Conservation (phyloP, 2,797 vertebrate genomes). For the Gymnodraco acuticeps region DNA sequence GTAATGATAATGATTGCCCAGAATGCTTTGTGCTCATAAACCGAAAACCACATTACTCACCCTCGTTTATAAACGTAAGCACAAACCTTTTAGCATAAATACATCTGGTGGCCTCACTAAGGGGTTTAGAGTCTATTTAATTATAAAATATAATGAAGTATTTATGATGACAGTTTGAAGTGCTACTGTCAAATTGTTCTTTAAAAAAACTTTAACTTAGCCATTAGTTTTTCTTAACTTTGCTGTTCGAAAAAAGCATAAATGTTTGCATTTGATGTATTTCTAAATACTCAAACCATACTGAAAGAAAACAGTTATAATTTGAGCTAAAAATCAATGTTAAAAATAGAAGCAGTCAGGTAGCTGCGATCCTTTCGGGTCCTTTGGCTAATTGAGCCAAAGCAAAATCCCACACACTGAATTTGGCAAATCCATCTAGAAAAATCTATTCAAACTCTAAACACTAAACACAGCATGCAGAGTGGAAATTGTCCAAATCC, state of each 20-base stretch:
- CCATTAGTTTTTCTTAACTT: background rate
- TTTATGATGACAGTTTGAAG: background rate
- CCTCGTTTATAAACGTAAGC: background rate
- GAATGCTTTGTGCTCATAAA: conserved; percentile 24
- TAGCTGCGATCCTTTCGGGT: conserved; percentile 40
- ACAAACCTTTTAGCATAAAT: background rate
- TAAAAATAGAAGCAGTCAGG: conserved; percentile 42
- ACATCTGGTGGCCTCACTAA: background rate
- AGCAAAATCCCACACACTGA: conserved; percentile 33
- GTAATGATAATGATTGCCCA: conserved; percentile 33
- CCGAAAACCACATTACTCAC: conserved; percentile 27
- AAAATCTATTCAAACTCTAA: conserved; percentile 60
- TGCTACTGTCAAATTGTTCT: background rate
- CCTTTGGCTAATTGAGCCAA: conserved; percentile 50
- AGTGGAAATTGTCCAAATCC: conserved; percentile 61
- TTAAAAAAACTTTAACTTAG: conserved; percentile 5
- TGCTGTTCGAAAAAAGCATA: background rate
- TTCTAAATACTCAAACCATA: conserved; percentile 17
- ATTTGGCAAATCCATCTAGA: conserved; percentile 54
- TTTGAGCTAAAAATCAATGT: conserved; percentile 37
- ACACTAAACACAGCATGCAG: conserved; percentile 56
- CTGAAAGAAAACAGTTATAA: conserved; percentile 2
- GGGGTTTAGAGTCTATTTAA: conserved; percentile 3
- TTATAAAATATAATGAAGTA: background rate
- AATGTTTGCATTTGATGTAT: conserved; percentile 9